Evolutionary conservation across 2,113 vertebrate species (phyloP), one percentile per base, ranked within the genome.

Genomic region (Syngnathus scovelli): DNA sequence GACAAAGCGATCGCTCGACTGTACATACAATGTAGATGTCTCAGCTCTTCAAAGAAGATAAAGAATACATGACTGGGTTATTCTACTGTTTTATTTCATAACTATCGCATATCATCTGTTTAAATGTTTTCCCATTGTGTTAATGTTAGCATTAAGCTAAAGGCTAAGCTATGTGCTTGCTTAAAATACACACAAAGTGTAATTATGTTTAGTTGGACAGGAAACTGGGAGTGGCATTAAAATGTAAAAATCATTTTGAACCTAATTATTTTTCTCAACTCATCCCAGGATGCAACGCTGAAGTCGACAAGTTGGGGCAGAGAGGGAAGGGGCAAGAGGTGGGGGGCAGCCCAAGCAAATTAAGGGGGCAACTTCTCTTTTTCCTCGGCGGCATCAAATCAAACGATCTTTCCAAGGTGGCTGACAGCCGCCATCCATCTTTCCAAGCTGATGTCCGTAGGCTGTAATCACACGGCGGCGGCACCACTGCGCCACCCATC

Each of bases 361-460:
- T 82, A 73, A 64, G 64, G 76, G 81, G 76, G 67, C 74, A 76
- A 78, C 87, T 81, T 73, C 78, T 78, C 67, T 49, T 44, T 41
- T n/a, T 61, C 60, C 60, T 61, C 38, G 7, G 38, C 37, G 46
- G 78, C 83, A 84, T 80, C 77, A 54, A 75, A 81, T 83, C 74
- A 80, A 79, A 89, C 85, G 85, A 88, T 83, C 71, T 71, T 69
- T 80, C 70, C 66, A 74, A 85, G 70, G 64, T 36, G 69, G 72
- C 74, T 79, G 85, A 83, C 72, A 74, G 86, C 84, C 72, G 13
- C 70, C 83, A 83, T 88, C 84, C 66, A 67, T 82, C 85, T 84
- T 84, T 41, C 48, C 54, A 73, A 71, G 70, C 46, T 18, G 49
- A 71, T 82, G 76, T 84, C 76, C 79, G 49, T 72, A 80, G 73